Evolutionary conservation across 2,113 vertebrate genomes (phyloP).

Genomic region (Shinisaurus crocodilurus): DNA sequence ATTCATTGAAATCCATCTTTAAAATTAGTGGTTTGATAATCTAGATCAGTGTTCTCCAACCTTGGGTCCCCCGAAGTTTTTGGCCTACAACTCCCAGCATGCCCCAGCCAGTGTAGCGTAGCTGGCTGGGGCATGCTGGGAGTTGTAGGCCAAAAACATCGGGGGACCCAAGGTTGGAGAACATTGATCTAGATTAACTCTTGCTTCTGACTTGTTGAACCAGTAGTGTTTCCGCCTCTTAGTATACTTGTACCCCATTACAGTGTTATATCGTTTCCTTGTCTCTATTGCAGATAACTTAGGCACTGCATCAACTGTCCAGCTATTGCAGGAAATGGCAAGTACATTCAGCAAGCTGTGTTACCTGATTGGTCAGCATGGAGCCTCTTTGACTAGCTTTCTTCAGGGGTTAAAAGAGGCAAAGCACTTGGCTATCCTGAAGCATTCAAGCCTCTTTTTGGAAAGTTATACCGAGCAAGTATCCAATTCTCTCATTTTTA

Average conservation of each 20-base stretch:
- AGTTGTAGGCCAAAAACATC: too few species aligned
- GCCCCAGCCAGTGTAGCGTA: too few species aligned
- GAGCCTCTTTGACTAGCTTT: slow-evolving; percentile 87
- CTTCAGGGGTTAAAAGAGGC: slow-evolving; percentile 87
- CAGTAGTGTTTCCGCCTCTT: neutral
- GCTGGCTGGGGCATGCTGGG: too few species aligned
- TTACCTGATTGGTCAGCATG: slow-evolving; percentile 94
- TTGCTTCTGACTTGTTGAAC: neutral
- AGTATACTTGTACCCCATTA: slow-evolving; percentile 1
- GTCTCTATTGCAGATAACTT: slow-evolving; percentile 85
- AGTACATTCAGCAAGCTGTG: slow-evolving; percentile 88
- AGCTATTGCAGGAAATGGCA: slow-evolving; percentile 87
- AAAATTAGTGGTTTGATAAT: slow-evolving; percentile 10
- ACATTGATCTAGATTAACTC: neutral
- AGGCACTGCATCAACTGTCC: slow-evolving; percentile 74
- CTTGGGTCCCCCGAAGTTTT: too few species aligned
- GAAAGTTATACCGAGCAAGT: slow-evolving; percentile 91
- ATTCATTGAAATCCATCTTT: neutral
- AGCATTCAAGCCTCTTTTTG: slow-evolving; percentile 89
- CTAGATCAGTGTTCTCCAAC: too few species aligned
- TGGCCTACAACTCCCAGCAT: too few species aligned
- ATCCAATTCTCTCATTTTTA: slow-evolving; percentile 65
- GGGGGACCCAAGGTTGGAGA: too few species aligned
- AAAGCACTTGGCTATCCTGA: slow-evolving; percentile 87
- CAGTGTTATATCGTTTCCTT: slow-evolving; percentile 37